A percentile compares a stretch with the other conserved stretches of the same genome.
Conservation (phyloP, 2,888 invertebrate genomes). For the Ernsta delagoae region DNA sequence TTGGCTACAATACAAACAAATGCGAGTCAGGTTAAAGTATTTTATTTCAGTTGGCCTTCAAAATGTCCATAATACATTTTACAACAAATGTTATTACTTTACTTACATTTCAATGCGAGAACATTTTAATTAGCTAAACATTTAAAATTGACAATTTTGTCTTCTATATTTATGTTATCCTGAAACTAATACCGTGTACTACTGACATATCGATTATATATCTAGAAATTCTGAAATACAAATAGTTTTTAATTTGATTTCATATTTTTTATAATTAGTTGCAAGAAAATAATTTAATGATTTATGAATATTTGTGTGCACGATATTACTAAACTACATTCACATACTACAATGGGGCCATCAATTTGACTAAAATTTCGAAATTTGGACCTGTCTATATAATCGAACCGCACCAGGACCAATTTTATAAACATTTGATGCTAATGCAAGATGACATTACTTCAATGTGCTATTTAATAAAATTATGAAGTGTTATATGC, state of each 20-base stretch:
- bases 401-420: no score
- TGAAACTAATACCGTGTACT: constrained; percentile 40
- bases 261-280: constrained; percentile 14
- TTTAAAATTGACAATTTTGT: constrained; percentile 81
- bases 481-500: neutral
- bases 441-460: no score
- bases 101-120: constrained; percentile 72
- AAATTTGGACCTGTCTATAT: constrained; percentile 2
- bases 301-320: constrained; percentile 24
- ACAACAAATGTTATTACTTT: constrained; percentile 76
- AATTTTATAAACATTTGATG: no score
- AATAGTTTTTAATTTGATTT: constrained; percentile 13
- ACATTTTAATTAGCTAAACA: constrained; percentile 68
- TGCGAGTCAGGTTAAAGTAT: constrained; percentile 66
- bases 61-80: constrained; percentile 79
- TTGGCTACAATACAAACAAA: constrained; percentile 49
- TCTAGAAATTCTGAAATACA: constrained; percentile 31
- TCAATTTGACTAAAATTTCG: neutral
- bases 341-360: constrained; percentile 24
- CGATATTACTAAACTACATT: constrained; percentile 24
- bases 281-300: constrained; percentile 19
- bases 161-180: constrained; percentile 52
- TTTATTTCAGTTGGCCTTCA: constrained; percentile 81
- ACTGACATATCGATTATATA: constrained; percentile 34
- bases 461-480: neutral